phyloP scores from a whole-genome alignment of 1,140 invertebrate genomes.

The Melipona quadrifasciata region DNA sequence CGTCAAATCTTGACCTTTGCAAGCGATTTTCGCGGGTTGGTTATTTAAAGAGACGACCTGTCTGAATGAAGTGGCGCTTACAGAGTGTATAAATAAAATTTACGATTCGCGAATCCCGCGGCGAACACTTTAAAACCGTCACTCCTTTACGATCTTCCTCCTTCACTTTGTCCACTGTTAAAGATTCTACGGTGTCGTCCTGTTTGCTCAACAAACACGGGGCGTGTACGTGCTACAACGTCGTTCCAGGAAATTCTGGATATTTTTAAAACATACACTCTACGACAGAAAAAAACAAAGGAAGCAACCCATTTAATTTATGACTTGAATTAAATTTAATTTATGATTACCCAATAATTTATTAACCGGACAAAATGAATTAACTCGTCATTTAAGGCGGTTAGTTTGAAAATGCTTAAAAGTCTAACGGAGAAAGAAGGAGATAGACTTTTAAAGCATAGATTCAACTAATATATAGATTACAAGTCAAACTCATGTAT shows the following conservation, averaged over 20 bases:
- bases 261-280: neutral
- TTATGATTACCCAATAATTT: too few species aligned
- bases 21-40: slow-evolving; percentile 4
- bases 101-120: slow-evolving; percentile 18
- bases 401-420: too few species aligned
- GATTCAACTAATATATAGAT: too few species aligned
- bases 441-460: too few species aligned
- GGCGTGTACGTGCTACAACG: neutral
- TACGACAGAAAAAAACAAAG: neutral
- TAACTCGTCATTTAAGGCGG: too few species aligned
- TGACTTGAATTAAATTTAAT: too few species aligned
- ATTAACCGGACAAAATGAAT: too few species aligned
- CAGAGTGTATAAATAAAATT: slow-evolving; percentile 34
- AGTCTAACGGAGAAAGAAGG: too few species aligned
- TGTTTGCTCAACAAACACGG: slow-evolving; percentile 35
- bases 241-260: neutral
- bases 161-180: neutral
- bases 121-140: neutral
- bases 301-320: too few species aligned
- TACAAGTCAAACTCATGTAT: too few species aligned
- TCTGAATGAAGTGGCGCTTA: slow-evolving; percentile 7
- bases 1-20: slow-evolving; percentile 29
- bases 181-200: neutral
- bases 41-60: slow-evolving; percentile 7
- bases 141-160: neutral